Percentiles rank a stretch among this genome's conserved stretches.
phyloP scores from a whole-genome alignment of 2,113 vertebrate species.

The Halcyon senegalensis region DNA sequence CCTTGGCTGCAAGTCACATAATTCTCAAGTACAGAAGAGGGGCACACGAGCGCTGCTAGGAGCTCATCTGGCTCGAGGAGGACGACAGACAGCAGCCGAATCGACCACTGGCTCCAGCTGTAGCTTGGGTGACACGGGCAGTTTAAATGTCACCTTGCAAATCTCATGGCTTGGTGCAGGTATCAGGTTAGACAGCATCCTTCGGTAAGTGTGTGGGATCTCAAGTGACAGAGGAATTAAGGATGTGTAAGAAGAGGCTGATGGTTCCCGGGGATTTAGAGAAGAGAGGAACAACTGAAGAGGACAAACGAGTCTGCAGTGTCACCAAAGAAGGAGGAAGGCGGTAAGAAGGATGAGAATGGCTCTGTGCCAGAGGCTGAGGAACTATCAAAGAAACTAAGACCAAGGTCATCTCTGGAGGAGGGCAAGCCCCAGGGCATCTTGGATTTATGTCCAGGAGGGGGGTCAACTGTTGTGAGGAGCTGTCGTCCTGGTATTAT shows the following conservation, averaged over 20 bases:
- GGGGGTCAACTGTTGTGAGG: background rate
- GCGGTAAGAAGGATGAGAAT: background rate
- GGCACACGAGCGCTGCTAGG: background rate
- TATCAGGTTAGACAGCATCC: background rate
- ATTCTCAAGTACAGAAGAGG: background rate
- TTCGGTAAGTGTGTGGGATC: background rate
- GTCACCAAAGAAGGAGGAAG: background rate
- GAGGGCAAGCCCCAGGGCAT: background rate
- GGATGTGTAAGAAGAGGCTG: background rate
- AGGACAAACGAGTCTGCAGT: background rate
- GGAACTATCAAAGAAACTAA: background rate
- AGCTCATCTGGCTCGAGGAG: background rate
- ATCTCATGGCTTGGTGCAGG: background rate
- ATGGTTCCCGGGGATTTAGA: background rate
- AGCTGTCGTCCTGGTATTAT: background rate
- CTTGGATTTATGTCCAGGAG: conserved; percentile 9
- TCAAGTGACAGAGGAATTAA: background rate
- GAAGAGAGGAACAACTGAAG: background rate
- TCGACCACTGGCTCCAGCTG: background rate
- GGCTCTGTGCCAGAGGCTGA: background rate
- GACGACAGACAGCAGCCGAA: background rate
- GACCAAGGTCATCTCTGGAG: background rate
- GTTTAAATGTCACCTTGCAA: conserved; percentile 21
- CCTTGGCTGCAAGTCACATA: background rate
- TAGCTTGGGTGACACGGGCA: background rate